phyloP scores from a whole-genome alignment of 2,888 invertebrate genomes.

The Pollenia amentaria region DNA sequence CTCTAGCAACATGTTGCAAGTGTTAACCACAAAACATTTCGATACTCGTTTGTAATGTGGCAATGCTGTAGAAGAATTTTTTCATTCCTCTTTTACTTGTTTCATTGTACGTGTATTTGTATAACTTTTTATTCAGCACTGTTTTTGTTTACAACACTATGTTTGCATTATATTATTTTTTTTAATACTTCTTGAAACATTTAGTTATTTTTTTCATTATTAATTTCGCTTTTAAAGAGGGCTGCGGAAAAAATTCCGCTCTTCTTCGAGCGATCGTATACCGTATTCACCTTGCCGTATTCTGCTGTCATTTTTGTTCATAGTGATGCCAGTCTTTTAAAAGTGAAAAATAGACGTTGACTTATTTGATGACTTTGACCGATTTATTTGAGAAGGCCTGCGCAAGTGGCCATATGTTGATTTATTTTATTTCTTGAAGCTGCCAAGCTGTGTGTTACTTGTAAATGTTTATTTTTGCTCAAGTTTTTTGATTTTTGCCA shows the following conservation, averaged over 20 bases:
- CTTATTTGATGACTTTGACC: background rate
- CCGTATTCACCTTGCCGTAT: constrained; percentile 33
- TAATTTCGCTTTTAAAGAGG: background rate
- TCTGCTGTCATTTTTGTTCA: constrained; percentile 27
- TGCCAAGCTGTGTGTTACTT: too few species aligned
- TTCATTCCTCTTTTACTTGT: constrained; percentile 52
- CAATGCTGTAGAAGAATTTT: constrained; percentile 73
- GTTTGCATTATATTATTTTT: background rate
- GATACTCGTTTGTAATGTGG: constrained; percentile 70
- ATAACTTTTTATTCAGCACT: background rate
- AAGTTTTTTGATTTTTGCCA: too few species aligned
- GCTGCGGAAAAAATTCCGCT: background rate
- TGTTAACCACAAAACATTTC: constrained; percentile 58
- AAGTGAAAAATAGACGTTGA: background rate
- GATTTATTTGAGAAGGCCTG: background rate
- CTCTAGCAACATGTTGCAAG: constrained; percentile 68
- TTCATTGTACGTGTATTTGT: constrained; percentile 9
- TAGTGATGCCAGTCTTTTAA: constrained; percentile 26
- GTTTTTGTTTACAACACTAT: constrained; percentile 2
- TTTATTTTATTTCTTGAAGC: too few species aligned
- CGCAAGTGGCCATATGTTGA: too few species aligned
- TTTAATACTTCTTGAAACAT: constrained; percentile 3
- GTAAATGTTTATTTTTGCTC: too few species aligned
- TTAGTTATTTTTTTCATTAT: background rate
- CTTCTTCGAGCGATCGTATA: constrained; percentile 10